Evolutionary conservation across 2,797 vertebrate species (phyloP), one percentile per base, ranked within the genome.

Genomic region (Phrynocephalus forsythii): DNA sequence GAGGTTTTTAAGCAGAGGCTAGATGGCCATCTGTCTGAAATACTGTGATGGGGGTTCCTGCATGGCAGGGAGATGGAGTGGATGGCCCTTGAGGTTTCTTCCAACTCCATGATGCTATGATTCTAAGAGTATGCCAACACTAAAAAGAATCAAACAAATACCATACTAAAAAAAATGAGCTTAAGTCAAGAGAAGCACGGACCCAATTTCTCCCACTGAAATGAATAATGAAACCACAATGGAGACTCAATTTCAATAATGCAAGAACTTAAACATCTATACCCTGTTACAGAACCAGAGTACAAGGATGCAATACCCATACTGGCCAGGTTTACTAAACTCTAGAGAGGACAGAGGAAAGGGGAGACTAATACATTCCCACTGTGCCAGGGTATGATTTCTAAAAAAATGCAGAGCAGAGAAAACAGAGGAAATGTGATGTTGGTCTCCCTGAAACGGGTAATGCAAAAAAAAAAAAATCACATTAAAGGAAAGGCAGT

Each of bases 251-350:
- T n/a, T 83, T 13, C 56, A 26, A 22, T 30, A 73, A 10, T 67
- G 20, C 66, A 44, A 16, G 6, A 69, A 71, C 11, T 82, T 38
- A 33, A 20, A 6, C 5, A 24, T 15, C 6, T 18, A 56, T 63
- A 20, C 60, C 60, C 60, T 63, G 60, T 63, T 63, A 20, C 16
- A 63, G 60, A 13, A 11, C 60, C 18, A 20, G 60, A 20, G 15
- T 16, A 15, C 33, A 56, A 76, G 73, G 28, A 85, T 11, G 75
- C 33, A 86, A 91, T 63, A 93, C 1, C 13, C 44, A 89, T 11
- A 86, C 73, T 89, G 86, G 93, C 90, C 86, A 92, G 92, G 52
- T 60, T 88, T 44, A 89, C 92, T 89, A 90, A 73, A 63, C 60
- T 5, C 79, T 1, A 87, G 75, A 16, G 68, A 81, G 44, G 22